phyloP scores from a whole-genome alignment of 2,797 vertebrate genomes.

The Hippopotamyrus pictus region DNA sequence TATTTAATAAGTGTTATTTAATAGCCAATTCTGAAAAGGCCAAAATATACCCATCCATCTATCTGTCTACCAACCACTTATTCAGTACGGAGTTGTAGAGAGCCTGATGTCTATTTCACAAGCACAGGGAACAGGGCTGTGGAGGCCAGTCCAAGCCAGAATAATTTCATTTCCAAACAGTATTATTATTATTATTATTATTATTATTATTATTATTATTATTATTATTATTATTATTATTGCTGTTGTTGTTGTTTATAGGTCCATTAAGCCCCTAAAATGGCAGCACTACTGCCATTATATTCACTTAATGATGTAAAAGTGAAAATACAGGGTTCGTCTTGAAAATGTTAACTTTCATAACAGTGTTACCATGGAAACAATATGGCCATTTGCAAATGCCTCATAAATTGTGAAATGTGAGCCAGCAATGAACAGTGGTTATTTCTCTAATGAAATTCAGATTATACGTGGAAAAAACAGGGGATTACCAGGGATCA shows the following conservation, averaged over 20 bases:
- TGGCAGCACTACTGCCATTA: background rate
- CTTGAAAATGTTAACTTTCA: constrained; percentile 51
- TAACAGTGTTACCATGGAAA: constrained; percentile 61
- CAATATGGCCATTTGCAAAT: constrained; percentile 39
- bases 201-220: background rate
- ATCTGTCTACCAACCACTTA: background rate
- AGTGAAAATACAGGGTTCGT: constrained; percentile 21
- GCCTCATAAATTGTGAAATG: constrained; percentile 38
- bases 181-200: background rate
- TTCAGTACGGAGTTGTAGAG: background rate
- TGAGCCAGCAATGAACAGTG: constrained; percentile 34
- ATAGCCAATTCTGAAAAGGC: background rate
- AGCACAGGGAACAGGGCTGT: background rate
- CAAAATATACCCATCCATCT: background rate
- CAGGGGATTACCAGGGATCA: background rate
- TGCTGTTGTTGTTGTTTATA: background rate
- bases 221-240: no score
- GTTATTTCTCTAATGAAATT: constrained; percentile 40
- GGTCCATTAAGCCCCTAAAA: background rate
- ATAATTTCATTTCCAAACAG: background rate
- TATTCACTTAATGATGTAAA: constrained; percentile 32
- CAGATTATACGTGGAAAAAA: constrained; percentile 27
- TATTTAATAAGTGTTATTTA: background rate
- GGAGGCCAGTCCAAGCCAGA: background rate
- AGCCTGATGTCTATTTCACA: background rate